Evolutionary conservation across 2,797 vertebrate species (phyloP).

Genomic region (Periophthalmus magnuspinnatus): DNA sequence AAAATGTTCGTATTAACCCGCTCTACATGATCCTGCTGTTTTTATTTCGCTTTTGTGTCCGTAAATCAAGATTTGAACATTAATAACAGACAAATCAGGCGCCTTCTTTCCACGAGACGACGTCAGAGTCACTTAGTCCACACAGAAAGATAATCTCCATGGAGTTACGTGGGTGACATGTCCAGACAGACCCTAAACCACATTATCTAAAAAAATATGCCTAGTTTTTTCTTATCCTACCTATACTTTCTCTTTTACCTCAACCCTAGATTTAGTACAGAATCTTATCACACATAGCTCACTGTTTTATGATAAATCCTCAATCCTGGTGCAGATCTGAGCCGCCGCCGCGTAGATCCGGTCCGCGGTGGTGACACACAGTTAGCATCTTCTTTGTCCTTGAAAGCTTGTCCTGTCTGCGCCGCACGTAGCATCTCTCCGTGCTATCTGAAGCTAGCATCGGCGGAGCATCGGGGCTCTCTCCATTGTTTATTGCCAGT

Average conservation of each 20-base stretch:
- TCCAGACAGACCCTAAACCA: too few relatives aligned
- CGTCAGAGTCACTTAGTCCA: too few relatives aligned
- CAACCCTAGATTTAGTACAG: not conserved
- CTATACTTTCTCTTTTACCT: not conserved
- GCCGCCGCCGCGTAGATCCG: constrained; percentile 17
- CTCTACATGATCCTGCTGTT: too few relatives aligned
- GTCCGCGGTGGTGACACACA: constrained; percentile 32
- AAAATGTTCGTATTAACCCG: too few relatives aligned
- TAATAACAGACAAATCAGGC: too few relatives aligned
- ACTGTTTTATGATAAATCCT: not conserved
- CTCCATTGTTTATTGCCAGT: constrained; percentile 55
- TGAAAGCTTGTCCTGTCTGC: constrained; percentile 40
- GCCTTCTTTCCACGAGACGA: too few relatives aligned
- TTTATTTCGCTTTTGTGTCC: too few relatives aligned
- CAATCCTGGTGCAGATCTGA: not conserved
- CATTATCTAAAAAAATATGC: too few relatives aligned
- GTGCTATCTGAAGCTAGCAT: constrained; percentile 56
- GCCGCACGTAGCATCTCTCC: constrained; percentile 35
- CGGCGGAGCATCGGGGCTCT: constrained; percentile 58
- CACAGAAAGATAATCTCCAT: too few relatives aligned
- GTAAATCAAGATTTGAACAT: too few relatives aligned
- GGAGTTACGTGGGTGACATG: too few relatives aligned
- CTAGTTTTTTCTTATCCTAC: too few relatives aligned
- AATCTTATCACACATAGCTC: not conserved
- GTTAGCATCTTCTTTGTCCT: constrained; percentile 51